phyloP scores from a whole-genome alignment of 1,140 invertebrate genomes.

The Drosophila miranda region DNA sequence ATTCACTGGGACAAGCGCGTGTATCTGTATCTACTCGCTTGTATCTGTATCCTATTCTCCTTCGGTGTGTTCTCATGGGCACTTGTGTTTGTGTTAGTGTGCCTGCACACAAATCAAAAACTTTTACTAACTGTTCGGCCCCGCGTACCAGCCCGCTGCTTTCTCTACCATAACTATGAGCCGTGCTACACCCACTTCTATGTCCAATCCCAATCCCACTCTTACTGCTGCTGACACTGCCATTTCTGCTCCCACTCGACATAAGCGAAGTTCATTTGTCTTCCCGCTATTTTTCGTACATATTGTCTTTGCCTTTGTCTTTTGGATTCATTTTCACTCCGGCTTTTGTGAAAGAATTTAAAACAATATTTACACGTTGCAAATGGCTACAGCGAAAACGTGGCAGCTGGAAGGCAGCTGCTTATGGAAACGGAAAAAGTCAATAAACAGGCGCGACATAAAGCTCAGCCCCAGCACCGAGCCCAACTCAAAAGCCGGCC shows the following conservation, averaged over 20 bases:
- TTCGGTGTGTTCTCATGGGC: not conserved
- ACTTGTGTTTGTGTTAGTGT: slow-evolving; percentile 26
- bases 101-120: slow-evolving; percentile 74
- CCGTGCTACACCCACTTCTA: slow-evolving; percentile 23
- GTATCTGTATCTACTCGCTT: slow-evolving; percentile 8
- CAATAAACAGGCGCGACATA: slow-evolving; percentile 45
- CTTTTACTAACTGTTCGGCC: slow-evolving; percentile 56
- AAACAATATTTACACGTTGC: slow-evolving; percentile 70
- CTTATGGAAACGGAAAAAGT: not conserved
- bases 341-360: slow-evolving; percentile 57
- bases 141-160: not conserved
- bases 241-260: slow-evolving; percentile 33
- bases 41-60: slow-evolving; percentile 12
- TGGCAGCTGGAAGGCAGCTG: slow-evolving; percentile 5
- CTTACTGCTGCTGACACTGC: not conserved
- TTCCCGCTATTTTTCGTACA: slow-evolving; percentile 38
- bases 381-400: slow-evolving; percentile 28
- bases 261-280: slow-evolving; percentile 65
- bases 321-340: slow-evolving; percentile 45
- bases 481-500: slow-evolving; percentile 11
- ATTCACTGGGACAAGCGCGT: slow-evolving; percentile 52
- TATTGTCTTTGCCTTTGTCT: slow-evolving; percentile 40
- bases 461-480: slow-evolving; percentile 8
- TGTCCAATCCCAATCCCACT: slow-evolving; percentile 1
- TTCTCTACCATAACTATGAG: slow-evolving; percentile 22